Percentiles rank a stretch among this genome's conserved stretches.
phyloP scores from a whole-genome alignment of 2,888 invertebrate genomes.

The Nudaria mundana region DNA sequence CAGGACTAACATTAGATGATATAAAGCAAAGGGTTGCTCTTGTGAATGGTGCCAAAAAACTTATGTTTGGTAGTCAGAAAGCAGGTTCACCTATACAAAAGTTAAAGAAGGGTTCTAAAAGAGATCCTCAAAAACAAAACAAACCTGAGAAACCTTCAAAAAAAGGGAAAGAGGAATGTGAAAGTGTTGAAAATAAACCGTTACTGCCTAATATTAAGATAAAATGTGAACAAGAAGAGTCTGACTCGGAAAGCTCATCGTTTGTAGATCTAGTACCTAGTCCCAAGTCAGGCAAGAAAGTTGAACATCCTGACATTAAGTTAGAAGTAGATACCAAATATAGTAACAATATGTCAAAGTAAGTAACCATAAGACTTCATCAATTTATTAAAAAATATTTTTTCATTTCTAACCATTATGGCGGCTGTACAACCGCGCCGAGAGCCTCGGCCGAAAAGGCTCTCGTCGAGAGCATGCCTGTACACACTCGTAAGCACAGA shows the following conservation, averaged over 20 bases:
- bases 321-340: conserved; percentile 62
- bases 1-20: conserved; percentile 86
- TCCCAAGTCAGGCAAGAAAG: conserved; percentile 65
- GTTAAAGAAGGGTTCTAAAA: conserved; percentile 57
- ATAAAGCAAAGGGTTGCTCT: conserved; percentile 78
- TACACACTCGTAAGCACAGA: too few species aligned
- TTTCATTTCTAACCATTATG: not conserved
- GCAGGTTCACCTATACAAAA: conserved; percentile 54
- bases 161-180: conserved; percentile 62
- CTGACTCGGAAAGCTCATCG: conserved; percentile 75
- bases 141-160: conserved; percentile 47
- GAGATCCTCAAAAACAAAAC: conserved; percentile 49
- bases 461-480: too few species aligned
- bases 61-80: conserved; percentile 72
- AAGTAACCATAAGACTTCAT: conserved; percentile 28
- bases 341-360: conserved; percentile 46
- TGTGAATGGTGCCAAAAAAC: conserved; percentile 75
- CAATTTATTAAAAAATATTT: not conserved
- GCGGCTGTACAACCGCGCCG: not conserved
- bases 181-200: conserved; percentile 57
- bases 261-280: conserved; percentile 68
- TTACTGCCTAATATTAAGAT: conserved; percentile 67
- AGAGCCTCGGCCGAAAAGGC: too few species aligned
- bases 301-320: conserved; percentile 60
- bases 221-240: conserved; percentile 66